Base-by-base conservation (phyloP, 2,888 invertebrate genomes). In the Listrodromus nycthemerus region DNA sequence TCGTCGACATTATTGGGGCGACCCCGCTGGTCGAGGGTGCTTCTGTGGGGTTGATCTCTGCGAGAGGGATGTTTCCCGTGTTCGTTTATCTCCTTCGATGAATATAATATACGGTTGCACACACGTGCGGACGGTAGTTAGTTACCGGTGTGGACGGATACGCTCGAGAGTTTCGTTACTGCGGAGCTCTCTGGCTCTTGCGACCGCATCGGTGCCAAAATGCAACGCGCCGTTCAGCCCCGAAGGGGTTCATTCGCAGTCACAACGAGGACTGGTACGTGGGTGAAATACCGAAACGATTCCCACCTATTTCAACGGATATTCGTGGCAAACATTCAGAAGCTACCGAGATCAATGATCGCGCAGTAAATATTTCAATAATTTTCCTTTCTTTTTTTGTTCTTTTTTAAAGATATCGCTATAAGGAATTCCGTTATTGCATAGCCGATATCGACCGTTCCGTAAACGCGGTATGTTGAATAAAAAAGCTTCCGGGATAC, bases 51-150 rank as follows among this genome's bases (percentile, higher is more conserved):
- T 76, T 80, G 71, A 80, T 80, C 69, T 45, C 67, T 24, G 41
- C 58, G 45, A 37, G 75, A 75, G 79, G 83, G 79, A 80, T 74
- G 79, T 76, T 73, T 67, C 67, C 45, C 69, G 45, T n/a, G 27
- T 69, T 19, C 24, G 74, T 77, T 77, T 80, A 80, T 67, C 77
- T 21, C 69, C 21, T 67, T 16, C 48, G 27, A 74, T 74, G 27
- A 7, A 69, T 73, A 48, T 74, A 65, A 63, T 65, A 65, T 41
- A 37, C 21, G 6, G 16, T 27, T 30, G 27, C 61, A n/a, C 30
- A 61, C 58, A 3, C 4, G 5, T 16, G 13, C 24, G 48, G 21
- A 61, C 61, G 45, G 10, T 45, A n/a, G 52, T 41, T 50, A 58
- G 58, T 58, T 58, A 58, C 19, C 58, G 58, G 58, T 21, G 58